phyloP scores from a whole-genome alignment of 2,797 vertebrate species.

The Arctocebus calabarensis region DNA sequence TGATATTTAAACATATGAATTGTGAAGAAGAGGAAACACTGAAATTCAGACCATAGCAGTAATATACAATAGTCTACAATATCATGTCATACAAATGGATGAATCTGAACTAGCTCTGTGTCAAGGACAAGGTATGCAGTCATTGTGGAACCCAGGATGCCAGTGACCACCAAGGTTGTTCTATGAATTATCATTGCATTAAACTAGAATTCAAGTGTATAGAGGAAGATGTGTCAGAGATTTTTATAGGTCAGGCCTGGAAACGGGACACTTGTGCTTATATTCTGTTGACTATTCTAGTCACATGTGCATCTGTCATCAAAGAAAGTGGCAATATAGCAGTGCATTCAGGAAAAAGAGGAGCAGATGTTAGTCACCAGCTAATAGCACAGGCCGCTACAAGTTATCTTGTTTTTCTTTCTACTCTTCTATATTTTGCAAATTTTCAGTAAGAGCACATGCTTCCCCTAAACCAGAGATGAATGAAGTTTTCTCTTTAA shows the following conservation, averaged over 20 bases:
- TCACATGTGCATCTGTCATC: neutral
- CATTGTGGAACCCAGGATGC: neutral
- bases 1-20: neutral
- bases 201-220: neutral
- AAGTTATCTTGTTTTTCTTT: neutral
- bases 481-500: conserved; percentile 29
- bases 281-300: neutral
- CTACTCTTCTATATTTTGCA: neutral
- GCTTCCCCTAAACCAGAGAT: conserved; percentile 11
- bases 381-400: neutral
- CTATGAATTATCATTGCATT: neutral
- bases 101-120: neutral
- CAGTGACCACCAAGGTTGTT: neutral
- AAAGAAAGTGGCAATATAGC: neutral
- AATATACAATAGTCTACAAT: neutral
- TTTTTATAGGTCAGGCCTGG: neutral
- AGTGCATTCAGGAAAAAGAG: neutral
- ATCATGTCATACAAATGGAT: neutral
- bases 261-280: neutral
- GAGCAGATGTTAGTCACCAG: neutral
- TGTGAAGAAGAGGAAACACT: neutral
- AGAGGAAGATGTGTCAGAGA: neutral
- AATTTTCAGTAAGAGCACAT: neutral
- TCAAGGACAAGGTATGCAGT: neutral
- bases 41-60: neutral